Percentiles rank a stretch among this genome's conserved stretches.
These are phyloP conservation scores for Caenorhabditis sp. DNA, from an alignment of 2,888 invertebrate genomes.

Conservation along the genomic window DNA sequence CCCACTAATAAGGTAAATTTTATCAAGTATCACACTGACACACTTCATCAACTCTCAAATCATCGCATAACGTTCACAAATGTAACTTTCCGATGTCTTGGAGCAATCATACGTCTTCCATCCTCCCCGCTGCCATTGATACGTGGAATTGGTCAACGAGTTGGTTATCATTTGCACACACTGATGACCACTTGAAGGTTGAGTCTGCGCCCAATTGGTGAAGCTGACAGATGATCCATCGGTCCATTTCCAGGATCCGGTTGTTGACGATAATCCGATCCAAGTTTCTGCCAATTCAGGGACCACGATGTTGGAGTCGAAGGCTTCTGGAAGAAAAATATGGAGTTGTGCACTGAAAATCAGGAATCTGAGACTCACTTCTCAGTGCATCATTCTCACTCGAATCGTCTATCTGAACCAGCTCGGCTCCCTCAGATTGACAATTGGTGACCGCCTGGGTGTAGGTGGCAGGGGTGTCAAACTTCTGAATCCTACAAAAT, in stretches of 20 bases:
- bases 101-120: constrained; percentile 55
- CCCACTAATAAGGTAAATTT: too few relatives aligned
- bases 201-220: constrained; percentile 41
- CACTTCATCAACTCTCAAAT: too few relatives aligned
- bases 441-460: neutral
- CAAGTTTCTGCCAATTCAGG: constrained; percentile 24
- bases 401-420: constrained; percentile 1
- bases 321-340: constrained; percentile 32
- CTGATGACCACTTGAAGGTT: neutral
- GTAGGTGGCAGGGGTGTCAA: neutral
- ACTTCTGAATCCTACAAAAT: constrained; percentile 37
- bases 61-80: constrained; percentile 35
- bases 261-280: constrained; percentile 23
- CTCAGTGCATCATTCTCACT: constrained; percentile 37
- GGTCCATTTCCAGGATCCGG: constrained; percentile 20
- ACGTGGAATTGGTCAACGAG: constrained; percentile 36
- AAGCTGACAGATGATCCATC: constrained; percentile 12
- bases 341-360: neutral
- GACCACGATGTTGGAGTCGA: constrained; percentile 31
- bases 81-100: constrained; percentile 37
- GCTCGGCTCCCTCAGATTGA: constrained; percentile 5
- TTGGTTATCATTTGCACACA: constrained; percentile 49
- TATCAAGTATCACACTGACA: too few relatives aligned
- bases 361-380: neutral
- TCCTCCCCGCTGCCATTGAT: constrained; percentile 45